These are phyloP conservation scores for Brachionus calyciflorus DNA, from an alignment of 1,140 invertebrate genomes.

Conservation along the genomic window DNA sequence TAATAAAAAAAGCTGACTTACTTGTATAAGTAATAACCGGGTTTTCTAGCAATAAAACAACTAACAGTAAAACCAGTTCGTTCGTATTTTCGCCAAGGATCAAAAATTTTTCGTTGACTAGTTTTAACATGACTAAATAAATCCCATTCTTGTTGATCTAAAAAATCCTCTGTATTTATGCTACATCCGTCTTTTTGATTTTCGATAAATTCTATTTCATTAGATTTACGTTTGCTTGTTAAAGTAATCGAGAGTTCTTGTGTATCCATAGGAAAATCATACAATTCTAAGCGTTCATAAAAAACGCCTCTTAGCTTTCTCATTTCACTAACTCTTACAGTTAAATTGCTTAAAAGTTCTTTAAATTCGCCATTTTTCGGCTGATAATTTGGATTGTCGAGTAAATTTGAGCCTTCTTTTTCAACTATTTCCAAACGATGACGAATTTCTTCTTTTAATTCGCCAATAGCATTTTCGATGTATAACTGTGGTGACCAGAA, in stretches of 20 bases:
- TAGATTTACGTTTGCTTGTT: neutral
- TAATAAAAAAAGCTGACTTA: too few species aligned
- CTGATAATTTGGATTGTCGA: slow-evolving; percentile 15
- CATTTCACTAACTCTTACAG: slow-evolving; percentile 24
- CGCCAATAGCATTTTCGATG: slow-evolving; percentile 44
- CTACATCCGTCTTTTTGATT: neutral
- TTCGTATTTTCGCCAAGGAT: slow-evolving; percentile 26
- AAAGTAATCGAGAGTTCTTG: slow-evolving; percentile 43
- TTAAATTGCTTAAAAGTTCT: slow-evolving; percentile 11
- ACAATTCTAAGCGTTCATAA: slow-evolving; percentile 33
- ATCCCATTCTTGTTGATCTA: slow-evolving; percentile 47
- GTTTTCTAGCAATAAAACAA: slow-evolving; percentile 39
- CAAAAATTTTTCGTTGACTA: neutral
- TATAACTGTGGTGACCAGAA: slow-evolving; percentile 44
- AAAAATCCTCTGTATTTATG: slow-evolving; percentile 45
- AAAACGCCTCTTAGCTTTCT: slow-evolving; percentile 23
- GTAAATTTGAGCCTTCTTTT: slow-evolving; percentile 31
- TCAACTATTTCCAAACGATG: slow-evolving; percentile 41
- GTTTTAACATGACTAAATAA: slow-evolving; percentile 41
- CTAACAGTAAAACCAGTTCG: neutral
- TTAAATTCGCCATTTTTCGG: slow-evolving; percentile 30
- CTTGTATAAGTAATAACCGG: slow-evolving; percentile 46
- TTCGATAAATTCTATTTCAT: slow-evolving; percentile 8
- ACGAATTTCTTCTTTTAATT: slow-evolving; percentile 41
- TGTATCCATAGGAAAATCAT: slow-evolving; percentile 43